Conservation (phyloP, 1,140 invertebrate species). For the Pogonognathellus flavescens region DNA sequence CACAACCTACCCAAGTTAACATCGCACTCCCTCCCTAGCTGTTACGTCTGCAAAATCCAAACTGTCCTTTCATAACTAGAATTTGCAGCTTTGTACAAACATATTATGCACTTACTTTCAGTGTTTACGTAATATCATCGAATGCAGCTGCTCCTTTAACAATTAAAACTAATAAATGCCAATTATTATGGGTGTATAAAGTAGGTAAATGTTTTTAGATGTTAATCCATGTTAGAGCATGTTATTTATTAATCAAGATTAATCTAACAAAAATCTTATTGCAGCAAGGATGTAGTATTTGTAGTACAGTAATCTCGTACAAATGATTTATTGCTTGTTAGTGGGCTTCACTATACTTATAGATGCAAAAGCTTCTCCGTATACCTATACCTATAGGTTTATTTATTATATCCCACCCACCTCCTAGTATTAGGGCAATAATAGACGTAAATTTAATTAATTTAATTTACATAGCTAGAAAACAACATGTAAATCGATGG, state of each 20-base stretch:
- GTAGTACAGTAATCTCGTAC: neutral
- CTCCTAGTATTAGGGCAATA: no score
- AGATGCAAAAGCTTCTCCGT: neutral
- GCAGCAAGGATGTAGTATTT: neutral
- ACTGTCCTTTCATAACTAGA: no score
- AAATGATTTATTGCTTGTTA: no score
- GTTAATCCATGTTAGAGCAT: neutral
- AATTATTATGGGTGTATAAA: slow-evolving; percentile 5
- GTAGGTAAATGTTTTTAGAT: slow-evolving; percentile 16
- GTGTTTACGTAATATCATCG: no score
- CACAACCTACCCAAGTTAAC: no score
- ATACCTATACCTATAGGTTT: no score
- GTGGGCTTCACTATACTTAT: neutral
- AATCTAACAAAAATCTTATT: slow-evolving; percentile 5
- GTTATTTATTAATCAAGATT: neutral
- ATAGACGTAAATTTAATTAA: neutral
- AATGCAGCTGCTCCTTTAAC: no score
- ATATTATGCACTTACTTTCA: no score
- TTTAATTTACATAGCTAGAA: neutral
- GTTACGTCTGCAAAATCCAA: neutral
- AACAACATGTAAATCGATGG: slow-evolving; percentile 27
- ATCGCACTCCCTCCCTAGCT: neutral
- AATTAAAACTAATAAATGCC: neutral
- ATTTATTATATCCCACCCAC: no score
- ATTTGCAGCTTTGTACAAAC: no score